Evolutionary conservation across 2,113 vertebrate genomes (phyloP).

Genomic region (Diadophis punctatus): DNA sequence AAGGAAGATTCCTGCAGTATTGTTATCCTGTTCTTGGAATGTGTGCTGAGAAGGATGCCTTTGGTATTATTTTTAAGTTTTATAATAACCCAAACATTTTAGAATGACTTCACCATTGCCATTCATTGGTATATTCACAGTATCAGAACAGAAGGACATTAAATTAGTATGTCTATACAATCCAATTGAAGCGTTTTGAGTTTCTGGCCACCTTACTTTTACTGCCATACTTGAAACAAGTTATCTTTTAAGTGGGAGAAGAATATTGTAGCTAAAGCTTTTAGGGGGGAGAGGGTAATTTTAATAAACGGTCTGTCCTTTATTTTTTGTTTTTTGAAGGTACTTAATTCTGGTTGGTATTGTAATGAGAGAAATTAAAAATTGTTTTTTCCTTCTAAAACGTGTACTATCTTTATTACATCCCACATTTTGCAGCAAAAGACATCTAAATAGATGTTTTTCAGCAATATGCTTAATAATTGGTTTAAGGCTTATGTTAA

Average conservation of each 20-base stretch:
- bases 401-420: neutral
- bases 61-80: neutral
- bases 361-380: slow-evolving; percentile 7
- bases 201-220: neutral
- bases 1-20: neutral
- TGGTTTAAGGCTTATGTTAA: neutral
- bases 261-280: neutral
- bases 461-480: neutral
- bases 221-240: neutral
- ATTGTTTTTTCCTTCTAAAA: neutral
- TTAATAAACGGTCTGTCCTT: neutral
- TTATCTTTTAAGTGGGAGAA: neutral
- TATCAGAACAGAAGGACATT: neutral
- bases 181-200: neutral
- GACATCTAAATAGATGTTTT: neutral
- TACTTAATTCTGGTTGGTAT: slow-evolving; percentile 7
- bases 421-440: neutral
- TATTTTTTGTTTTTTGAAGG: neutral
- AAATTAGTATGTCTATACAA: neutral
- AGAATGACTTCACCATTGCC: neutral
- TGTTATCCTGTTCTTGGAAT: neutral
- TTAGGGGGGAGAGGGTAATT: neutral
- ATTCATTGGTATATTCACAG: neutral
- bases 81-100: neutral
- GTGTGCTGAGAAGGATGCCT: neutral